phyloP scores from a whole-genome alignment of 2,113 vertebrate species.

The Spea multiplicata region DNA sequence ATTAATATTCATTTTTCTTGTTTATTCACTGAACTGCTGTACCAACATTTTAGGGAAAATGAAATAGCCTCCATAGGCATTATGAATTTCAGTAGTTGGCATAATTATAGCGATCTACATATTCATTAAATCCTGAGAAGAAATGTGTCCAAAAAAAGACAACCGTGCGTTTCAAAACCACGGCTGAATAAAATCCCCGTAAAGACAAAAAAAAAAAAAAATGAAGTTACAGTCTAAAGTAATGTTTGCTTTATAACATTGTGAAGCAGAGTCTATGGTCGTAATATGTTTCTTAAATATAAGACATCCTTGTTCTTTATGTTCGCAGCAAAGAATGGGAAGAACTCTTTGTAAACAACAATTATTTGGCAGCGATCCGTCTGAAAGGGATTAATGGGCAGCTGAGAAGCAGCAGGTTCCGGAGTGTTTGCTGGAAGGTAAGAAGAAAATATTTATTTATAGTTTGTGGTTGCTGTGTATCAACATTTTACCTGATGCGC shows the following conservation, averaged over 20 bases:
- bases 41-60: conserved; percentile 72
- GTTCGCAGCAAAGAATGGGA: conserved; percentile 88
- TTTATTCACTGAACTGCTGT: conserved; percentile 73
- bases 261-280: conserved; percentile 11
- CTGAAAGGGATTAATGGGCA: conserved; percentile 97
- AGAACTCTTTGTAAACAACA: conserved; percentile 99
- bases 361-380: conserved; percentile 97
- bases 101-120: conserved; percentile 83
- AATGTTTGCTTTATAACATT: not conserved
- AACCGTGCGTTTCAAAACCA: conserved; percentile 71
- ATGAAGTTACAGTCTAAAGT: not conserved
- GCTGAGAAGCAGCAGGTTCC: conserved; percentile 89
- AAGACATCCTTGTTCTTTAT: conserved; percentile 63
- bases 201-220: conserved; percentile 11
- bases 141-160: conserved; percentile 79
- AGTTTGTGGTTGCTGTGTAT: conserved; percentile 73
- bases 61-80: conserved; percentile 76
- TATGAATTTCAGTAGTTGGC: conserved; percentile 80
- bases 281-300: conserved; percentile 40
- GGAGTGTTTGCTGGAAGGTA: conserved; percentile 91
- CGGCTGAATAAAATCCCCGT: conserved; percentile 62
- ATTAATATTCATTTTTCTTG: conserved; percentile 75
- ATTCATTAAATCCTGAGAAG: conserved; percentile 79
- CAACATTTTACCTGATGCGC: conserved; percentile 69
- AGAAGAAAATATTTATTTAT: conserved; percentile 82